phyloP scores from a whole-genome alignment of 2,113 vertebrate genomes.

The Pelecanoides urinatrix region DNA sequence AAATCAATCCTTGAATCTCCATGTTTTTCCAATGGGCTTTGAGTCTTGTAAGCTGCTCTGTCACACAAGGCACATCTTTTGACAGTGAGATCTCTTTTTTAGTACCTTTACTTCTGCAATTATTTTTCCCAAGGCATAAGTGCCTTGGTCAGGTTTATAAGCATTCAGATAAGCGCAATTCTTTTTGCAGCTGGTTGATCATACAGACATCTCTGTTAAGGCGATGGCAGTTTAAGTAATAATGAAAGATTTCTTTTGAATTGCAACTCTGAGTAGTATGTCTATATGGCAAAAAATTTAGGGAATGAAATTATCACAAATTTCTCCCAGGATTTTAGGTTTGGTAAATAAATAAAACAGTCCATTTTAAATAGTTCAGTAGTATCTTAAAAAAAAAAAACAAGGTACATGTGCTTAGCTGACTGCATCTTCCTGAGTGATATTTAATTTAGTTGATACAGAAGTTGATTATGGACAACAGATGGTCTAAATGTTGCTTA shows the following conservation, averaged over 20 bases:
- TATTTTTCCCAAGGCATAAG: conserved; percentile 42
- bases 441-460: not conserved
- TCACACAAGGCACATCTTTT: not conserved
- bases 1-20: not conserved
- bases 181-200: conserved; percentile 45
- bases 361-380: not conserved
- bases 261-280: conserved; percentile 16
- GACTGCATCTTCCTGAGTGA: not conserved
- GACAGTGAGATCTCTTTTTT: not conserved
- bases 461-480: not conserved
- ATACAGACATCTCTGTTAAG: not conserved
- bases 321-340: not conserved
- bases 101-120: conserved; percentile 43
- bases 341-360: not conserved
- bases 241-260: not conserved
- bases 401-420: not conserved
- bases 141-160: not conserved
- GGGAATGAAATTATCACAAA: not conserved
- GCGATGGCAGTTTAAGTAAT: not conserved
- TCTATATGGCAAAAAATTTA: not conserved
- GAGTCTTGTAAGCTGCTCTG: not conserved
- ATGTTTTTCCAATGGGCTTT: not conserved
- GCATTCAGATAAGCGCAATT: conserved; percentile 50
- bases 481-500: not conserved
- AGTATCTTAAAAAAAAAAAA: not conserved